These are phyloP conservation scores for Liopterus haemorrhoidalis DNA, from an alignment of 2,888 invertebrate genomes.

Conservation along the genomic window DNA sequence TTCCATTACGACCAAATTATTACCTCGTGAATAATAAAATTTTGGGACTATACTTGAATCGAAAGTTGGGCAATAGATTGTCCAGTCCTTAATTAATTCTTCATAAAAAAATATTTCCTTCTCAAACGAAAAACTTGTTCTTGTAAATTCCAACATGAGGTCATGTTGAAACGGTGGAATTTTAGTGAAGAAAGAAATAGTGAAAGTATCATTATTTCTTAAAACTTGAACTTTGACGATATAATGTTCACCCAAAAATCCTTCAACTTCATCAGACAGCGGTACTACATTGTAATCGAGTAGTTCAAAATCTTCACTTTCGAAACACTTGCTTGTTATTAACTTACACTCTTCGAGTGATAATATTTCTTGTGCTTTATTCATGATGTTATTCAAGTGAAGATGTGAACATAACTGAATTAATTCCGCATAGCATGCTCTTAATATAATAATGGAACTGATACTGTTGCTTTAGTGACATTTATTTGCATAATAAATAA, in stretches of 20 bases:
- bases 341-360: constrained; percentile 13
- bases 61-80: constrained; percentile 13
- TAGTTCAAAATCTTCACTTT: constrained; percentile 10
- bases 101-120: constrained; percentile 26
- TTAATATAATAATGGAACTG: too few relatives aligned
- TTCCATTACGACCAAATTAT: constrained; percentile 39
- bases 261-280: constrained; percentile 26
- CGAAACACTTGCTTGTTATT: constrained; percentile 12
- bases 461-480: too few relatives aligned
- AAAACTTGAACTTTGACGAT: constrained; percentile 27
- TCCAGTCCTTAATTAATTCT: constrained; percentile 11
- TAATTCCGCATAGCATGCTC: too few relatives aligned
- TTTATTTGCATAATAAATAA: too few relatives aligned
- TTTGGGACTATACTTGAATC: constrained; percentile 35
- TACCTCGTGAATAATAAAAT: constrained; percentile 36
- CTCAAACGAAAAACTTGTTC: constrained; percentile 18
- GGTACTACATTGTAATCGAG: constrained; percentile 23
- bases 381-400: too few relatives aligned
- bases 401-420: too few relatives aligned
- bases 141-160: constrained; percentile 14
- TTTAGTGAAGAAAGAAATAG: constrained; percentile 24
- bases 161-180: constrained; percentile 9
- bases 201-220: constrained; percentile 13
- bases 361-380: constrained; percentile 5
- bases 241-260: constrained; percentile 34